phyloP scores from a whole-genome alignment of 2,113 vertebrate genomes.

The Microcebus griseorufus region DNA sequence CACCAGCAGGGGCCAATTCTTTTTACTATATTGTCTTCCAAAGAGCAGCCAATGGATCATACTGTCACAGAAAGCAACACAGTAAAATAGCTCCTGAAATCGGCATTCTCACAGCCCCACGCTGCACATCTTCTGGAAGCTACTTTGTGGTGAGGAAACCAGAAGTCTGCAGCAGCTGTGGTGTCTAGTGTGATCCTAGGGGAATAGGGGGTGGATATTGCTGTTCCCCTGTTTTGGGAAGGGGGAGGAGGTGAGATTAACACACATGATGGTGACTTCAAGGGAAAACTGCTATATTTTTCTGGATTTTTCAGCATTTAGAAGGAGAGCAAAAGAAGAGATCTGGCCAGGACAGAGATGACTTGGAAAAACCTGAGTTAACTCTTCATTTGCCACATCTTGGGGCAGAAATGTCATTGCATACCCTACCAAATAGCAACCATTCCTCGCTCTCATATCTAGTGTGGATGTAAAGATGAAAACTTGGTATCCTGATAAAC shows the following conservation, averaged over 20 bases:
- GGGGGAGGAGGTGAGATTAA: not conserved
- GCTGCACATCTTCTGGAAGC: not conserved
- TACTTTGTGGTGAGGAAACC: not conserved
- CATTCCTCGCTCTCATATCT: not conserved
- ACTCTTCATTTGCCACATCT: conserved; percentile 11
- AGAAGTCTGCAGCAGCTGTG: not conserved
- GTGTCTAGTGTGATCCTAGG: not conserved
- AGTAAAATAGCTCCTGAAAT: not conserved
- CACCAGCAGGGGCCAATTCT: conserved; percentile 63
- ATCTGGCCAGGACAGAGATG: not conserved
- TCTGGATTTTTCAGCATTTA: conserved; percentile 12
- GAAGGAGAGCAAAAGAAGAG: not conserved
- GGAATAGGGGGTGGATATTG: not conserved
- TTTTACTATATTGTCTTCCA: conserved; percentile 66
- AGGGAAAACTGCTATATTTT: not conserved
- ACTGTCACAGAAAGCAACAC: conserved; percentile 29
- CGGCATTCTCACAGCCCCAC: not conserved
- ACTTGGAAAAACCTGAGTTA: not conserved
- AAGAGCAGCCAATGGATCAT: conserved; percentile 63
- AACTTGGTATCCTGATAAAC: not conserved
- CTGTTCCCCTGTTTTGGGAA: not conserved
- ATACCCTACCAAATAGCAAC: not conserved
- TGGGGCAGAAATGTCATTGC: not conserved
- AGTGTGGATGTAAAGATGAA: not conserved
- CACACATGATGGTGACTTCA: not conserved